Percentiles rank a stretch among this genome's conserved stretches.
phyloP scores from a whole-genome alignment of 2,113 vertebrate genomes.

The Elanoides forficatus region DNA sequence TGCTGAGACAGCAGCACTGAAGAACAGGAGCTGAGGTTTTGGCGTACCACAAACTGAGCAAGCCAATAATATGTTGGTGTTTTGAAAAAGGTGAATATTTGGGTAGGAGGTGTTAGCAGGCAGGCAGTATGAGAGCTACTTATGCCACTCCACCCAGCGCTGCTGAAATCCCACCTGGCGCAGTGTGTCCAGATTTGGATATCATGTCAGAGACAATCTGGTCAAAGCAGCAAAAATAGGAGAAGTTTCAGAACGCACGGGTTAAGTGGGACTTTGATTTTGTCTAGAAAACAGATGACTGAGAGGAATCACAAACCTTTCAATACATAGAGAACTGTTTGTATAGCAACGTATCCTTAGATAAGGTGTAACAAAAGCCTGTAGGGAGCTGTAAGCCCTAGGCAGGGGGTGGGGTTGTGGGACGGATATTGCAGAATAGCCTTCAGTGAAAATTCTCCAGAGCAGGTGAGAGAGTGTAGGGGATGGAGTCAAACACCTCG shows the following conservation, averaged over 20 bases:
- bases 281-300: constrained; percentile 5
- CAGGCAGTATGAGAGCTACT: constrained; percentile 17
- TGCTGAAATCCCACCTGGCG: constrained; percentile 43
- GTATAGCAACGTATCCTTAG: not conserved
- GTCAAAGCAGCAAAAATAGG: not conserved
- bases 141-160: not conserved
- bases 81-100: constrained; percentile 42
- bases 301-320: not conserved
- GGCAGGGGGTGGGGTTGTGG: rapidly evolving
- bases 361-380: not conserved
- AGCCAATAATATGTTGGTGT: constrained; percentile 37
- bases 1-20: constrained; percentile 28
- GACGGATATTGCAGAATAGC: not conserved
- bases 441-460: not conserved
- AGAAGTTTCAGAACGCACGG: not conserved
- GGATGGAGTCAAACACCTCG: not conserved
- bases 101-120: constrained; percentile 51
- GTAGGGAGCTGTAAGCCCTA: not conserved
- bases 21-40: not conserved
- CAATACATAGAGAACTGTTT: not conserved
- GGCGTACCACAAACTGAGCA: constrained; percentile 16
- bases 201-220: constrained; percentile 31
- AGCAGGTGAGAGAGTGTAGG: not conserved
- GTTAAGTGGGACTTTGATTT: constrained; percentile 11
- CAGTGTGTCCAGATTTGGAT: constrained; percentile 38